Base-by-base conservation (phyloP, 2,113 vertebrate genomes). In the Platanista minor region DNA sequence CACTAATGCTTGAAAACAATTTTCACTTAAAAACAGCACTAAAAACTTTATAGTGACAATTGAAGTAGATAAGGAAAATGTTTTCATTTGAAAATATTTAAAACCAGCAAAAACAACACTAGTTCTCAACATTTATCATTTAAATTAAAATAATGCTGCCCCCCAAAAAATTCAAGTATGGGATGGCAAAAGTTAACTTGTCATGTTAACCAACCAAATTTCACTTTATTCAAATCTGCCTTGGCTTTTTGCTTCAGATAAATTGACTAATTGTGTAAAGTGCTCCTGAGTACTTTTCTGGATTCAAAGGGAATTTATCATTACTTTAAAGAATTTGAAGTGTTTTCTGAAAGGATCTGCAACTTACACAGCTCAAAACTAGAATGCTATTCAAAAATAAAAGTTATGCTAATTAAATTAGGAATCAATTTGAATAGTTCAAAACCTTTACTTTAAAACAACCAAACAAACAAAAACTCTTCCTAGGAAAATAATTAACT, bases 401-500 rank as follows among this genome's bases (percentile, higher is more conserved):
- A 93, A 86, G 36, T 39, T 90, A 81, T 14, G 2, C 59, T 81
- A 74, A 15, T 62, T 90, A 82, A 91, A 86, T 72, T 66, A 92
- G 8, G 6, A 92, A 69, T 84, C 1, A 88, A 75, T 82, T 33
- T 4, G 27, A 67, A 17, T 13, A 98, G 85, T 57, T 94, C 93
- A 15, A 97, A 95, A 97, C 6, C 94, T 92, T 80, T 87, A 90
- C 54, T 84, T 81, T 2, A 64, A 77, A 97, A 25, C n/a, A n/a
- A n/a, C n/a, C n/a, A n/a, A n/a, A n/a, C n/a, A n/a, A n/a, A n/a
- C n/a, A n/a, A 21, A 57, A 97, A 95, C 69, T 94, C 54, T 96
- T 92, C 93, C 78, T 72, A 69, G 66, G 77, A 98, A 98, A 98
- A 98, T 92, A 96, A 98, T 98, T 95, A 98, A 95, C 95, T 96